Evolutionary conservation across 2,797 vertebrate genomes (phyloP).

Genomic region (Catharus ustulatus): DNA sequence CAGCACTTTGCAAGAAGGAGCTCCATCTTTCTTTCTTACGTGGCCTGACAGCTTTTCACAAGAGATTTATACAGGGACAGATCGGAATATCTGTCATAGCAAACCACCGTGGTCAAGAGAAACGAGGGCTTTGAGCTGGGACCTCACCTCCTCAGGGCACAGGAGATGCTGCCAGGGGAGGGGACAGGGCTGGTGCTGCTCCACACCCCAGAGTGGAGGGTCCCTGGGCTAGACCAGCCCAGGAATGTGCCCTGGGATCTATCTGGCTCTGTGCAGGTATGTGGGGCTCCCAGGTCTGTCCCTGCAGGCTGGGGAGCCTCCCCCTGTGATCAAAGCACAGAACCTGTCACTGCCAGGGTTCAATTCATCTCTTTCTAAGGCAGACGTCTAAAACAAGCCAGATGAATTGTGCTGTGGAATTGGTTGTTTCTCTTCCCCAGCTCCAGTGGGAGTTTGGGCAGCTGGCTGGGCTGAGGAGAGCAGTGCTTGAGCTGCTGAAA

Average conservation of each 20-base stretch:
- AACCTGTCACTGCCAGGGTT: slow-evolving; percentile 10
- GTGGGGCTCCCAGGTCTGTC: not conserved
- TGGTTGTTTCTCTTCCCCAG: slow-evolving; percentile 23
- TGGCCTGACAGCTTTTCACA: slow-evolving; percentile 64
- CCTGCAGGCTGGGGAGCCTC: not conserved
- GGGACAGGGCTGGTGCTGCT: not conserved
- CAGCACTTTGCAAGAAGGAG: slow-evolving; percentile 51
- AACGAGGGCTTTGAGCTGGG: not conserved
- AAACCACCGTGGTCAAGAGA: not conserved
- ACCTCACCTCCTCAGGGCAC: not conserved
- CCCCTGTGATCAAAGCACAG: not conserved
- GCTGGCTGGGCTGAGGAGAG: not conserved
- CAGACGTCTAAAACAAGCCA: not conserved
- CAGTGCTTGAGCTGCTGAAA: not conserved
- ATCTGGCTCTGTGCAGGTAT: not conserved
- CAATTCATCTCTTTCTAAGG: slow-evolving; percentile 22
- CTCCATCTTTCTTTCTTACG: slow-evolving; percentile 63
- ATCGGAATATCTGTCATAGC: slow-evolving; percentile 47
- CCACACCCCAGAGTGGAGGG: rapidly evolving
- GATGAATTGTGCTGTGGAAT: slow-evolving; percentile 22
- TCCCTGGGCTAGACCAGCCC: not conserved
- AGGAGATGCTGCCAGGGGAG: not conserved
- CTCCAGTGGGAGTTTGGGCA: not conserved
- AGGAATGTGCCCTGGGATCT: not conserved
- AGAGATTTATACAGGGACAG: slow-evolving; percentile 64